Percentiles rank a stretch among this genome's conserved stretches.
phyloP scores from a whole-genome alignment of 2,113 vertebrate genomes.

The Myiopsitta monachus region DNA sequence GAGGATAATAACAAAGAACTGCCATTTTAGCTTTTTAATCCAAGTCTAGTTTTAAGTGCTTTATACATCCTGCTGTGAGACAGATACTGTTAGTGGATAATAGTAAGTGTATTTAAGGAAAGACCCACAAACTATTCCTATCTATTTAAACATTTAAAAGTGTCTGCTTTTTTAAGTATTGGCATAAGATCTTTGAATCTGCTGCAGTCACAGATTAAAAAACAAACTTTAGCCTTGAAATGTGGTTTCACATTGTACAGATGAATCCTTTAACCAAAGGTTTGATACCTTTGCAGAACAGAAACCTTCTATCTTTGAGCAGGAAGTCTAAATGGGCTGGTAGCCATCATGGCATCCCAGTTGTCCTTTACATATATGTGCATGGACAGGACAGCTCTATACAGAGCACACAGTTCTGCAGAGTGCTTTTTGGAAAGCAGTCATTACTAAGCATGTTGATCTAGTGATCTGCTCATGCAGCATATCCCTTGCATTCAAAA shows the following conservation, averaged over 20 bases:
- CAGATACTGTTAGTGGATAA: neutral
- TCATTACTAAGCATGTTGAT: neutral
- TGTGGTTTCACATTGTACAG: neutral
- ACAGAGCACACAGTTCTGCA: neutral
- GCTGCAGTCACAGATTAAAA: neutral
- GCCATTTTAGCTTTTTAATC: constrained; percentile 48
- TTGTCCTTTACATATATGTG: neutral
- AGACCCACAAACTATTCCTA: neutral
- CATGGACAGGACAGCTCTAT: neutral
- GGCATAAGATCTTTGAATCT: neutral
- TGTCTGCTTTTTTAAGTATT: neutral
- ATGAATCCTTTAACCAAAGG: neutral
- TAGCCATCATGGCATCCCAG: too few species aligned
- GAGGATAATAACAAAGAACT: constrained; percentile 52
- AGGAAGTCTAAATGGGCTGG: neutral
- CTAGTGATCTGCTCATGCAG: neutral
- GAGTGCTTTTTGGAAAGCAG: neutral
- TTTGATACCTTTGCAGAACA: neutral
- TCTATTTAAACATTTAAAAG: neutral
- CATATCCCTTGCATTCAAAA: neutral
- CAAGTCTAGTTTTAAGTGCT: neutral
- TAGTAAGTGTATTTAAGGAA: neutral
- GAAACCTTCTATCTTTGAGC: neutral
- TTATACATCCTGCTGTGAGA: constrained; percentile 21
- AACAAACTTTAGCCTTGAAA: neutral